These are phyloP conservation scores for Monodelphis domestica DNA, from an alignment of 2,797 vertebrate species.

Conservation along the genomic window DNA sequence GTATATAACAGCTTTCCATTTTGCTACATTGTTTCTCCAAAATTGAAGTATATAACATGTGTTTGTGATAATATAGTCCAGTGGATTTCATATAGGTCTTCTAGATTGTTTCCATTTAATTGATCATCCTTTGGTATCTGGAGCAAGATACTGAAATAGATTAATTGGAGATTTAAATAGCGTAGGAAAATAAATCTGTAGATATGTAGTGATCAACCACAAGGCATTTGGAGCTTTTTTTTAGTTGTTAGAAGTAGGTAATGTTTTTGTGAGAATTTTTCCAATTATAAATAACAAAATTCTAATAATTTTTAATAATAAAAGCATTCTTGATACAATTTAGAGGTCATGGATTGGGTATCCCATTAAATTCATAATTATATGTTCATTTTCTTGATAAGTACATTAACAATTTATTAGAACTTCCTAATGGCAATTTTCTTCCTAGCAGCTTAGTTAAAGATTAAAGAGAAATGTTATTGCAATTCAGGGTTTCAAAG, in stretches of 20 bases:
- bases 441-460: conserved; percentile 2
- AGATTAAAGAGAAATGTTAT: conserved; percentile 17
- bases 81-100: background rate
- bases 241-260: background rate
- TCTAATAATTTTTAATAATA: background rate
- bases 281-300: background rate
- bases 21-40: background rate
- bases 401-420: conserved; percentile 6
- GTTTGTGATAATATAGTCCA: background rate
- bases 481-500: background rate
- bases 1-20: background rate
- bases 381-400: conserved; percentile 29
- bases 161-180: no score
- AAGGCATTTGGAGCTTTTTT: background rate
- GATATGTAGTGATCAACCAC: background rate
- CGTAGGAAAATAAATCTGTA: background rate
- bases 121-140: background rate
- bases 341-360: conserved; percentile 21
- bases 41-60: background rate
- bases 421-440: conserved; percentile 15
- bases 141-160: background rate
- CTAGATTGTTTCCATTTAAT: background rate
- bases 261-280: conserved; percentile 7
- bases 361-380: conserved; percentile 62
- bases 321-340: background rate